phyloP scores from a whole-genome alignment of 2,797 vertebrate genomes.

The Mergus octosetaceus region DNA sequence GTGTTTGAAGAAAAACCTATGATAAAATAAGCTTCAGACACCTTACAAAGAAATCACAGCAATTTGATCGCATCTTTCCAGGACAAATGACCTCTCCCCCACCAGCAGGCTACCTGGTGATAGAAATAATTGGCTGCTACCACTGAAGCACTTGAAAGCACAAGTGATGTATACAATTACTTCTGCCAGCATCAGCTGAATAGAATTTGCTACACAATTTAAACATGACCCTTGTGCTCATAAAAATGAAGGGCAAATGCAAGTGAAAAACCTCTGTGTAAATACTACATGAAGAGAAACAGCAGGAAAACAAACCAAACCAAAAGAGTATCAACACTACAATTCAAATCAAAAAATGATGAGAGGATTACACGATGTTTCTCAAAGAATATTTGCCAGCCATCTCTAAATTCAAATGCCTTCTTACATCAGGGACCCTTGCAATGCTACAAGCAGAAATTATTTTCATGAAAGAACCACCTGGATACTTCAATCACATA shows the following conservation, averaged over 20 bases:
- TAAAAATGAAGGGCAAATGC: background rate
- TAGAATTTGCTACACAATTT: conserved; percentile 1
- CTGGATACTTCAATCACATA: background rate
- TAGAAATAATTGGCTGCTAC: conserved; percentile 41
- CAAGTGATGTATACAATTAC: conserved; percentile 4
- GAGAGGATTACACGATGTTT: background rate
- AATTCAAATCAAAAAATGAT: background rate
- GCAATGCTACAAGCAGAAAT: background rate
- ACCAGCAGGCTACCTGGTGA: conserved; percentile 6
- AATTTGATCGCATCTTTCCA: conserved; percentile 2
- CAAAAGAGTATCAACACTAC: background rate
- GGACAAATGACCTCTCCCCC: conserved; percentile 17
- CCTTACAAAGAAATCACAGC: background rate
- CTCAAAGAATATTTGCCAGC: background rate
- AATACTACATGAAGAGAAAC: background rate
- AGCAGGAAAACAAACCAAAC: background rate
- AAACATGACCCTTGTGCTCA: background rate
- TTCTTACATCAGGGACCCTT: background rate
- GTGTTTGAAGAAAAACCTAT: background rate
- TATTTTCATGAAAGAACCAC: background rate
- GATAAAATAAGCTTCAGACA: background rate
- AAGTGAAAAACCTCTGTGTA: background rate
- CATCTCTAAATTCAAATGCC: background rate
- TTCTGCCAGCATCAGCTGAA: conserved; percentile 23
- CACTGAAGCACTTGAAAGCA: conserved; percentile 6